Evolutionary conservation across 2,113 vertebrate species (phyloP).

Genomic region (Fulmarus glacialis): DNA sequence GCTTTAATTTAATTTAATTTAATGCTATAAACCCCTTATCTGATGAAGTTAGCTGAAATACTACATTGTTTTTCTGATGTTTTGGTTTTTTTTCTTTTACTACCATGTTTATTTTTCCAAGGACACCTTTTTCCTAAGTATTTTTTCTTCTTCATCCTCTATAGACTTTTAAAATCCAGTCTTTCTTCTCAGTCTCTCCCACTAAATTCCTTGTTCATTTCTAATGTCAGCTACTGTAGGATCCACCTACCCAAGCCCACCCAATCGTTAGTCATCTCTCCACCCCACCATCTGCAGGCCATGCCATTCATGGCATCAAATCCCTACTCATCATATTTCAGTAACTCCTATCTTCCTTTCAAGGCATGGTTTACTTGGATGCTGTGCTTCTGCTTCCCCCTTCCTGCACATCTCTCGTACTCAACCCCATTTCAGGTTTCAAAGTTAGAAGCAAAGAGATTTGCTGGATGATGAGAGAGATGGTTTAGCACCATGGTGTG

Average conservation of each 20-base stretch:
- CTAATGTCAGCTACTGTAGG: neutral
- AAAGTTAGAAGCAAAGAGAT: neutral
- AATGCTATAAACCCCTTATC: neutral
- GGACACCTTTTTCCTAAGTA: neutral
- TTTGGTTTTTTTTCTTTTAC: neutral
- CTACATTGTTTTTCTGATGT: neutral
- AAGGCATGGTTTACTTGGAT: neutral
- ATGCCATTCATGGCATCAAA: neutral
- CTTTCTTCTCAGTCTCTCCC: neutral
- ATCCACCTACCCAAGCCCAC: conserved; percentile 25
- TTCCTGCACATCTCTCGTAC: neutral
- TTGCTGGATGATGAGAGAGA: neutral
- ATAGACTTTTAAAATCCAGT: neutral
- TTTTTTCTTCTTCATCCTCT: neutral
- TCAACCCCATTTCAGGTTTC: neutral
- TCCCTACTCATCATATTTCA: neutral
- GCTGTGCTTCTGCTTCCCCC: neutral
- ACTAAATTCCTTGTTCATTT: neutral
- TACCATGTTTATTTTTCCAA: neutral
- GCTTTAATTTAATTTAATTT: neutral
- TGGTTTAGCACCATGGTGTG: neutral
- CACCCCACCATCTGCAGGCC: conserved; percentile 9
- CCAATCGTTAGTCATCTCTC: conserved; percentile 25
- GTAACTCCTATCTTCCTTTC: neutral
- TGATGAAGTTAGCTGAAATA: neutral